Evolutionary conservation across 2,888 invertebrate species (phyloP), one percentile per base, ranked within the genome.

Genomic region (Ctenicera cuprea): DNA sequence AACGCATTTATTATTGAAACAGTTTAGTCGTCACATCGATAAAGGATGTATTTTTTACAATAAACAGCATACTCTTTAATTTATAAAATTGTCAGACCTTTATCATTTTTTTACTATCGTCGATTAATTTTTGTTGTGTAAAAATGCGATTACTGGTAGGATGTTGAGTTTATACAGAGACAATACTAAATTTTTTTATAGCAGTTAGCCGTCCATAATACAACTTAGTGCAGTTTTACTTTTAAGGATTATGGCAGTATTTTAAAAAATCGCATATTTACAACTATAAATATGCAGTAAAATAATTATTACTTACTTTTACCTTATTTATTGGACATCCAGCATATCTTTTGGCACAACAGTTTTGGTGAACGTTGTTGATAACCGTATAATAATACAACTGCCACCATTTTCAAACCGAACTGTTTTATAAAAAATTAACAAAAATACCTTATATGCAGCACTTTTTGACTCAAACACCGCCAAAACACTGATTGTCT

Each of bases 11-110:
- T 85, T 84, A 84, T 82, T 85, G 80, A 85, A 85, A 85, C 84
- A 84, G 81, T 82, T 80, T 80, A 82, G 80, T 82, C 81, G 79
- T 81, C 80, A 85, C 85, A 85, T 85, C 84, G 85, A 85, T 85
- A 82, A 84, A 84, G 84, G 84, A 85, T 85, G 84, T 79, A 83
- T 82, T 61, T 83, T 48, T 65, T 81, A 82, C 81, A 82, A 75
- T 80, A 80, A 80, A 81, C 79, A 80, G 76, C 79, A 75, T 79
- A 79, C 20, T 45, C 12, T 59, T 41, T 62, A 43, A 30, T 74
- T 80, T 79, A 82, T 82, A 83, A 78, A 82, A 82, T 80, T 71
- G 26, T 62, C 45, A 66, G 61, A 57, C n/a, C 59, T 16, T 63
- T 64, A 59, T 37, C 45, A 38, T 30, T 22, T 26, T n/a, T 69